Evolutionary conservation across 2,888 invertebrate species (phyloP), one percentile per base, ranked within the genome.

Genomic region (Lysandra bellargus): DNA sequence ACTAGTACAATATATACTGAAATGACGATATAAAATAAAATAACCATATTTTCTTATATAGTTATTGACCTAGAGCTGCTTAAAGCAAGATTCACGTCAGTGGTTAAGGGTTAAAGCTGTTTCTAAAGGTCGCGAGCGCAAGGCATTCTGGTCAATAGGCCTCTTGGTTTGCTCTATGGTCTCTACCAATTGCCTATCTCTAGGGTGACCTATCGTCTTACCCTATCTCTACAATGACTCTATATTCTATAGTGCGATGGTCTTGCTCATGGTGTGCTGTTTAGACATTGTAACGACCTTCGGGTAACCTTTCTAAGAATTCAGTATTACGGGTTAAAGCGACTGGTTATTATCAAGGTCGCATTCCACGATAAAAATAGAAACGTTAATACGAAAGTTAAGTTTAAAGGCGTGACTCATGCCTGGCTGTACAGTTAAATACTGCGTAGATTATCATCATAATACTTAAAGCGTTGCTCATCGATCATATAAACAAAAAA

Each of bases 291-390:
- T 64, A 74, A n/a, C 44, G 74, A 74, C 74, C 74, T 74, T 74
- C 74, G 44, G 4, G 9, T 44, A 44, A 44, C 74, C 74, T 74
- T 44, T 44, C 74, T 23, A 44, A 74, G 74, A 74, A 40, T 40
- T n/a, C 44, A 74, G 44, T 69, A 69, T 69, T 33, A 69, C 69
- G 69, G 69, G 74, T 40, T 17, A 5, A 40, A 73, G 2, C 12
- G 30, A 74, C 74, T 74, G 74, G 74, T 74, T 74, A 14, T 7
- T 44, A 74, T n/a, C 44, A 74, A 74, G 74, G 74, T 44, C 44
- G 23, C 74, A 74, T 74, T 44, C 40, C 44, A 44, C 44, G 74
- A n/a, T 74, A 74, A 74, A 74, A 74, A 44, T 74, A 74, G 74
- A 74, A 7, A 69, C 64, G 64, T 30, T 33, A 69, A 69, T 69